phyloP scores from a whole-genome alignment of 2,888 invertebrate species.

The Rotaria sp. region DNA sequence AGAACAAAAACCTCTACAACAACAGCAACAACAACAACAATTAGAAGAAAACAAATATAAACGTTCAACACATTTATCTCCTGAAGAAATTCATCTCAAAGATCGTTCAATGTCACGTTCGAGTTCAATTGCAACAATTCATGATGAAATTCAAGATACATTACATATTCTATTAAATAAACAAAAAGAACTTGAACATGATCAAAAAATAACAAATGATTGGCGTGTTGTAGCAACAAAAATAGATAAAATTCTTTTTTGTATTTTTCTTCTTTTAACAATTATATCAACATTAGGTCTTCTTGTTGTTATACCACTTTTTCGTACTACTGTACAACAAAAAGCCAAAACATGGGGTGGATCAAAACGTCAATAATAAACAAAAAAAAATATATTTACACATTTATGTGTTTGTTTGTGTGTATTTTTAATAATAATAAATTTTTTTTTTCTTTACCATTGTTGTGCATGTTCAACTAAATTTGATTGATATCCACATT shows the following conservation, averaged over 20 bases:
- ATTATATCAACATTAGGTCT: constrained; percentile 57
- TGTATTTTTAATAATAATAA: too few relatives aligned
- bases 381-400: too few relatives aligned
- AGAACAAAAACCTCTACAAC: too few relatives aligned
- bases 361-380: background rate
- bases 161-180: constrained; percentile 50
- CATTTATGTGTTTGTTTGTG: too few relatives aligned
- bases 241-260: constrained; percentile 60
- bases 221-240: constrained; percentile 60
- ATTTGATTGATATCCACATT: background rate
- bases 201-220: constrained; percentile 57
- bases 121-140: constrained; percentile 41
- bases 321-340: constrained; percentile 35
- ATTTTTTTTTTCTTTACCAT: background rate
- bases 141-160: constrained; percentile 51
- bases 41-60: background rate
- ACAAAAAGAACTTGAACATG: constrained; percentile 51
- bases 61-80: background rate
- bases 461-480: background rate
- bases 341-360: background rate
- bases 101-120: background rate
- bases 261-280: constrained; percentile 59
- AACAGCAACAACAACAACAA: background rate
- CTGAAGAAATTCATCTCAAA: background rate
- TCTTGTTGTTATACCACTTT: constrained; percentile 57